Evolutionary conservation across 2,113 vertebrate genomes (phyloP), one percentile per base, ranked within the genome.

Genomic region (Nematolebias whitei): DNA sequence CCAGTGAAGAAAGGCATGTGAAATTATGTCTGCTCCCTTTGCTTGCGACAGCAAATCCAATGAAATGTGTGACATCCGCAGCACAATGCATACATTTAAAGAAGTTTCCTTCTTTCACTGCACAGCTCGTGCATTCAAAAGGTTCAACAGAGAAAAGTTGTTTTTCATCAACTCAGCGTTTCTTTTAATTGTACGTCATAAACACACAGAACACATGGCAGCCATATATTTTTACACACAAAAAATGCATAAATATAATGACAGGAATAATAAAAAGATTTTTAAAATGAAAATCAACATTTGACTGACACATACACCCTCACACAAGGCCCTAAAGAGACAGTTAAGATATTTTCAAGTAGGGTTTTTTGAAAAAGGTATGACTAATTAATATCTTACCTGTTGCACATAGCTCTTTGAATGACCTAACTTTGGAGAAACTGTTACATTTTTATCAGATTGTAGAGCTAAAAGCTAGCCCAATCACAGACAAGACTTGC

Each of bases 191-290:
- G 66, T 49, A 82, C 60, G 62, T 82, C 66, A 63, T 75, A 29
- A 68, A 74, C 51, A 84, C 87, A 86, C 12, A 74, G 50, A 87
- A 86, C 49, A 66, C 55, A 68, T 38, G 54, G 43, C 48, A 75
- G 47, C 78, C 67, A 74, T 58, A 54, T 63, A 73, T 51, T 58
- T 85, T 77, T 86, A 86, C 78, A 87, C 78, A 87, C 78, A 83
- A 86, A 86, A 60, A 74, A 82, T 75, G 62, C 70, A 82, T 60
- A 51, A 67, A 59, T 53, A 77, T 44, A 57, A 80, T 68, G 68
- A 69, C 40, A 60, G 24, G 13, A 85, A 74, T 60, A 64, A 70
- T 81, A 44, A 48, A 80, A 81, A 79, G 74, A 80, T 43, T 50
- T 19, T 5, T 71, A 63, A n/a, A n/a, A 59, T 71, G 76, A 85